Evolutionary conservation across 2,888 invertebrate species (phyloP), one percentile per base, ranked within the genome.

Genomic region (Drosophila paranaensis): DNA sequence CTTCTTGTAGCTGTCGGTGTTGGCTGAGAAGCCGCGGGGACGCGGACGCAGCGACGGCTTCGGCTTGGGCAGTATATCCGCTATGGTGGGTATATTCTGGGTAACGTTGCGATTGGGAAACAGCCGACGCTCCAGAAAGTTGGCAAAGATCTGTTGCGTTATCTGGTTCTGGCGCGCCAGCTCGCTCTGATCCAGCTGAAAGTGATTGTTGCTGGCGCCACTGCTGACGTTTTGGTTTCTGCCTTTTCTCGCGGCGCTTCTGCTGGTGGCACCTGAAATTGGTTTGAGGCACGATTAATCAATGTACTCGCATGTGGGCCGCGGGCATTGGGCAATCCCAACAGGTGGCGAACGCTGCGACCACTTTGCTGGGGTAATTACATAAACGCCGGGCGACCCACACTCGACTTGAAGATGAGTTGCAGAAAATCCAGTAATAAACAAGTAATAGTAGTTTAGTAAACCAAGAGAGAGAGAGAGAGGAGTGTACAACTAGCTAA

Each of bases 141-240:
- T 95, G 90, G 96, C 95, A 78, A 96, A 94, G 79, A 96, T 96
- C 93, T 96, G 95, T 93, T 95, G 95, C 39, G 96, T 96, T 92
- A 96, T 96, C 92, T 95, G 94, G 93, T 96, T 96, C 94, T 96
- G 96, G 74, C 96, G 93, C 85, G 95, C 95, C 92, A 96, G 92
- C 92, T 96, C 96, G 80, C 94, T 94, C 79, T 93, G 89, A 74
- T 94, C 93, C 75, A 92, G 82, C 45, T 88, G 85, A 35, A 84
- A 86, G 56, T 81, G 33, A 57, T 57, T 66, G 60, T 37, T 48
- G 33, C 2, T 25, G 2, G 20, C n/a, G 35, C 35, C 16, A 43
- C 40, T 50, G 54, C 30, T 35, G 53, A 46, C 43, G 48, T 20
- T 43, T 11, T 37, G 35, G 20, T 25, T 53, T 53, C 35, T 37